A percentile compares a stretch with the other conserved stretches of the same genome.
Evolutionary conservation across 2,888 invertebrate genomes (phyloP).

Genomic region (Heliconius aoede): DNA sequence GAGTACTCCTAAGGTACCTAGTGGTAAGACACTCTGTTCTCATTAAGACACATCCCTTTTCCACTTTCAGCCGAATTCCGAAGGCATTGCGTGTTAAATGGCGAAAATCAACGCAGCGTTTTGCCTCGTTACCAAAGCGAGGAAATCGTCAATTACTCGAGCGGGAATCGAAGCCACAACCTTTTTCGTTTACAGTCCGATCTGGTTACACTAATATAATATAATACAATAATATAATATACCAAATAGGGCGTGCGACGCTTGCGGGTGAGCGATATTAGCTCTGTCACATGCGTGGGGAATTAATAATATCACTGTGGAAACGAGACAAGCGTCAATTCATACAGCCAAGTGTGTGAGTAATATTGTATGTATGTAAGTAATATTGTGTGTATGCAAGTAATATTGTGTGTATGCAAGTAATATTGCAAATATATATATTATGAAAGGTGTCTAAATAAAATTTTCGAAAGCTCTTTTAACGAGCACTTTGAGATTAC

Average conservation of each 20-base stretch:
- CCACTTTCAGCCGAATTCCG: no score
- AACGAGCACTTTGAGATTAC: background rate
- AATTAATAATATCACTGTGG: conserved; percentile 30
- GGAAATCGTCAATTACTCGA: no score
- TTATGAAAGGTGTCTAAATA: background rate
- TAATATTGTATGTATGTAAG: background rate
- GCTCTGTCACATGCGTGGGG: conserved; percentile 34
- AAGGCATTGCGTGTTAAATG: no score
- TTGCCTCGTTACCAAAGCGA: no score
- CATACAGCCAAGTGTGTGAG: conserved; percentile 6
- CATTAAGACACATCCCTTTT: no score
- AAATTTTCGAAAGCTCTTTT: background rate
- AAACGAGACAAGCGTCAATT: conserved; percentile 15
- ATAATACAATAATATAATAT: conserved; percentile 33
- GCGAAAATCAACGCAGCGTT: no score
- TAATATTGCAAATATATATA: conserved; percentile 3
- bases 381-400: background rate
- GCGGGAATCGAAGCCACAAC: no score
- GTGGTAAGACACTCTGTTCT: no score
- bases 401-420: background rate
- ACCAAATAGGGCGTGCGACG: conserved; percentile 40
- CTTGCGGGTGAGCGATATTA: conserved; percentile 43
- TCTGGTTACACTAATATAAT: background rate
- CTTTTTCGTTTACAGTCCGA: no score
- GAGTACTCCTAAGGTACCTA: no score